Percentiles rank a stretch among this genome's conserved stretches.
phyloP scores from a whole-genome alignment of 2,113 vertebrate genomes.

The Limnothrissa miodon region DNA sequence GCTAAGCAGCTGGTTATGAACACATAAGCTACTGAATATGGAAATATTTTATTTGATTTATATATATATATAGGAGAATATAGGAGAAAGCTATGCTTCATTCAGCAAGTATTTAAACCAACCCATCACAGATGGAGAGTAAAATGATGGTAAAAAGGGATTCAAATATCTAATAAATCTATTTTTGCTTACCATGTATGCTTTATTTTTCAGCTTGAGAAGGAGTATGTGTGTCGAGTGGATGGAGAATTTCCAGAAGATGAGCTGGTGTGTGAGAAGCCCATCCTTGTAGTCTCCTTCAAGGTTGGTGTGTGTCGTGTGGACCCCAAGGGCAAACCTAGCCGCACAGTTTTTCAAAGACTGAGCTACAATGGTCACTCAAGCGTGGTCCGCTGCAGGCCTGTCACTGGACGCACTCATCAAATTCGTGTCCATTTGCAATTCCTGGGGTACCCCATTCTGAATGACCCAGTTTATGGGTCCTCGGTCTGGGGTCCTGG shows the following conservation, averaged over 20 bases:
- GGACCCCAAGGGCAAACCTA: conserved; percentile 84
- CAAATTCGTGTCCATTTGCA: conserved; percentile 97
- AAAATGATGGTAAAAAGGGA: background rate
- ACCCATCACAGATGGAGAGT: background rate
- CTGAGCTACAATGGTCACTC: conserved; percentile 84
- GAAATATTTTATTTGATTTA: too few relatives aligned
- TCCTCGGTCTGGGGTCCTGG: conserved; percentile 86
- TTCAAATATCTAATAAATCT: background rate
- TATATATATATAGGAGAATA: too few relatives aligned
- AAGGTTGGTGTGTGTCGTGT: conserved; percentile 93
- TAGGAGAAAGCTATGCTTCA: too few relatives aligned
- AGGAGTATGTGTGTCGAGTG: conserved; percentile 94
- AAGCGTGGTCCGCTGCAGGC: conserved; percentile 87
- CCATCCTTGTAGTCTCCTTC: conserved; percentile 92
- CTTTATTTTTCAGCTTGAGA: conserved; percentile 79
- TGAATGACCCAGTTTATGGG: conserved; percentile 97
- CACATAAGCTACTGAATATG: too few relatives aligned
- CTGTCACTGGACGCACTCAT: conserved; percentile 90
- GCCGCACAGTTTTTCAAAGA: conserved; percentile 86
- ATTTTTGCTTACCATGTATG: background rate
- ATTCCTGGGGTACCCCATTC: conserved; percentile 89
- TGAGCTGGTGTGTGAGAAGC: conserved; percentile 85
- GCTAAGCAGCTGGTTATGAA: background rate
- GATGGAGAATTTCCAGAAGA: conserved; percentile 84
- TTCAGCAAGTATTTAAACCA: too few relatives aligned